phyloP scores from a whole-genome alignment of 2,113 vertebrate genomes.

The Junco hyemalis region DNA sequence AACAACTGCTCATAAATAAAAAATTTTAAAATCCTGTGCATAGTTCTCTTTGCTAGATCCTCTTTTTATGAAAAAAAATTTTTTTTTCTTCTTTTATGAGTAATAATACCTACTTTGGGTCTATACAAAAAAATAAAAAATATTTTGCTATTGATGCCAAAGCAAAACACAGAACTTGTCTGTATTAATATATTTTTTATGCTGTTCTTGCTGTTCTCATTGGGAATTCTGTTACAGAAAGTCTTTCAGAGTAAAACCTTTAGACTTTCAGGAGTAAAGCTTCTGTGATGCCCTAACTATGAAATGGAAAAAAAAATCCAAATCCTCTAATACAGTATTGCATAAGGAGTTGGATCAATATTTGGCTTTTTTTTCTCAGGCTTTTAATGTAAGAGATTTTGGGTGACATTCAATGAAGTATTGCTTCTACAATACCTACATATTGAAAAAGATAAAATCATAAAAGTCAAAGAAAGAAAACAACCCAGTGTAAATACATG shows the following conservation, averaged over 20 bases:
- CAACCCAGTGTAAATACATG: background rate
- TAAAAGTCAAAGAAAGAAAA: background rate
- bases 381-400: constrained; percentile 42
- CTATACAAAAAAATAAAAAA: background rate
- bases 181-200: background rate
- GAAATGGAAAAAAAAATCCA: background rate
- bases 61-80: background rate
- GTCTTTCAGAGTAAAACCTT: background rate
- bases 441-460: background rate
- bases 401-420: background rate
- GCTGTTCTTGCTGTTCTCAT: background rate
- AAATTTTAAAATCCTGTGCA: background rate
- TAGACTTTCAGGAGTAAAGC: background rate
- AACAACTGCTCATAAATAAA: background rate
- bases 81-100: background rate
- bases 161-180: background rate
- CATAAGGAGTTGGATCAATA: background rate
- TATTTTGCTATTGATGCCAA: background rate
- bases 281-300: background rate
- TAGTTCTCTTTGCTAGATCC: background rate
- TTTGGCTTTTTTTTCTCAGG: background rate
- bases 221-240: background rate
- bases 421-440: background rate
- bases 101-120: background rate
- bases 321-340: background rate